Evolutionary conservation across 2,113 vertebrate genomes (phyloP).

Genomic region (Podocnemis expansa): DNA sequence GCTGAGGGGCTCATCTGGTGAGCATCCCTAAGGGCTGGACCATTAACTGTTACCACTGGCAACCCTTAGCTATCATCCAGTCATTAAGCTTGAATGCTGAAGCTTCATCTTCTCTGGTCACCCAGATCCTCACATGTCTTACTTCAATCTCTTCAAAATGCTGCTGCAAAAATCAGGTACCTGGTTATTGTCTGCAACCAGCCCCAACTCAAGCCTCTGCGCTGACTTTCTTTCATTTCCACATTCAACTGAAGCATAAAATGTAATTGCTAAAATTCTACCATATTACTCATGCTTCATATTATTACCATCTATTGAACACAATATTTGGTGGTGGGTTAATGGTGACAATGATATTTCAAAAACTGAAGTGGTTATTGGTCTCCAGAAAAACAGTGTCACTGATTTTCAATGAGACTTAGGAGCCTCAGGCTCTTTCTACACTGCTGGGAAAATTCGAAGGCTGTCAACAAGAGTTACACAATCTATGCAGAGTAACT

Average conservation of each 20-base stretch:
- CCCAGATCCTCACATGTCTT: background rate
- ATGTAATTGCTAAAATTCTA: background rate
- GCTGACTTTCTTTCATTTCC: background rate
- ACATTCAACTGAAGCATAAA: background rate
- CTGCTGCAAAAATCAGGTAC: background rate
- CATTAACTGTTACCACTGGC: background rate
- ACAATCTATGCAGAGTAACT: too few species aligned
- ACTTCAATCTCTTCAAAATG: background rate
- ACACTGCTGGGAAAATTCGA: too few species aligned
- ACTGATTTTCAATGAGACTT: background rate
- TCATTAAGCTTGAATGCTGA: background rate
- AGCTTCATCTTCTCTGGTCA: constrained; percentile 21
- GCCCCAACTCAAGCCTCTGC: background rate
- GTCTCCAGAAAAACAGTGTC: background rate
- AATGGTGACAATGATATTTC: background rate
- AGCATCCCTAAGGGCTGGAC: background rate
- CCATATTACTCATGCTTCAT: background rate
- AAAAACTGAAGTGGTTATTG: background rate
- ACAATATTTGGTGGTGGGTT: background rate
- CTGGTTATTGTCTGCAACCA: background rate
- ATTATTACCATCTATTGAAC: background rate
- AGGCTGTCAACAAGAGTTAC: too few species aligned
- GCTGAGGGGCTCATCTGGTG: background rate
- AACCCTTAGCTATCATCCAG: background rate
- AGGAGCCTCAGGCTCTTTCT: background rate